phyloP scores from a whole-genome alignment of 2,888 invertebrate species.

The Coleophora deauratella region DNA sequence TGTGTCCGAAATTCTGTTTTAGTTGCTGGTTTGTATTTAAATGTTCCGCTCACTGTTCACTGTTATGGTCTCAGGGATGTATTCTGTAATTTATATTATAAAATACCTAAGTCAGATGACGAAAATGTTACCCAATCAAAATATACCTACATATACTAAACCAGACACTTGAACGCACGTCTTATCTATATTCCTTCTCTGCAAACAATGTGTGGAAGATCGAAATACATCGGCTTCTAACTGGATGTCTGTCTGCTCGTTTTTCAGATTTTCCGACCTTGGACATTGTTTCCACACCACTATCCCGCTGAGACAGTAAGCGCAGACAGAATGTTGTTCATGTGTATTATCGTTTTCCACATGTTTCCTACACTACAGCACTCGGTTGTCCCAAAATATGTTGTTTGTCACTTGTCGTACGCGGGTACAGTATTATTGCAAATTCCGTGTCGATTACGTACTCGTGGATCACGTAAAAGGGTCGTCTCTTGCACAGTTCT shows the following conservation, averaged over 20 bases:
- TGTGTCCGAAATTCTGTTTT: conserved; percentile 29
- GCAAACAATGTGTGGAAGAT: conserved; percentile 33
- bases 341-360: conserved; percentile 66
- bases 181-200: too few species aligned
- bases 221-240: conserved; percentile 58
- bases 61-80: too few species aligned
- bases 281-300: conserved; percentile 70
- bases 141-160: too few species aligned
- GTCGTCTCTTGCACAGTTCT: neutral
- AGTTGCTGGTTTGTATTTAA: conserved; percentile 34
- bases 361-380: conserved; percentile 15
- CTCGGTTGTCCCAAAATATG: conserved; percentile 22
- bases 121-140: too few species aligned
- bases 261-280: conserved; percentile 72
- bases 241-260: conserved; percentile 63
- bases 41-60: too few species aligned
- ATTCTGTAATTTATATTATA: too few species aligned
- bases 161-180: too few species aligned
- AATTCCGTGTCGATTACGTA: conserved; percentile 27
- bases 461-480: conserved; percentile 33
- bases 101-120: too few species aligned
- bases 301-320: conserved; percentile 70
- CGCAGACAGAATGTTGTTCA: conserved; percentile 65
- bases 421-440: conserved; percentile 37
- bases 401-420: neutral